Percentiles rank a stretch among this genome's conserved stretches.
phyloP scores from a whole-genome alignment of 2,797 vertebrate species.

The Megalops cyprinoides region DNA sequence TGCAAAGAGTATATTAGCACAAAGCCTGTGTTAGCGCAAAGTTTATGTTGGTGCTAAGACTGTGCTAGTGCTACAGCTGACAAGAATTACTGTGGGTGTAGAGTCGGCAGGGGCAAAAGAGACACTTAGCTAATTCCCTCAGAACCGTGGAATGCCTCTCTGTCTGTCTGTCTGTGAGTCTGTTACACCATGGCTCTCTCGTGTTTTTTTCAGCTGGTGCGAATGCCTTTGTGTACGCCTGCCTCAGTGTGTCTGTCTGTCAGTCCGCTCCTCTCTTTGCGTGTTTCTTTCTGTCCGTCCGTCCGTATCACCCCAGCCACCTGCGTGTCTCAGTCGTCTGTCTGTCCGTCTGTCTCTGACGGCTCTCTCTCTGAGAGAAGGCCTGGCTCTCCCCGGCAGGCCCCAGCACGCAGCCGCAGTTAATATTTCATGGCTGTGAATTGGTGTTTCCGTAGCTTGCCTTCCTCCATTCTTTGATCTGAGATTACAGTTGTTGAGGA shows the following conservation, averaged over 20 bases:
- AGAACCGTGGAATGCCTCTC: not conserved
- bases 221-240: not conserved
- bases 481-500: slow-evolving; percentile 11
- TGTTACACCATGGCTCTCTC: no score
- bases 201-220: no score
- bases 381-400: no score
- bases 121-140: not conserved
- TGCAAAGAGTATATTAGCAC: no score
- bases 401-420: not conserved
- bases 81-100: no score
- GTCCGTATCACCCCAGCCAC: not conserved
- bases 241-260: not conserved
- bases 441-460: slow-evolving; percentile 11
- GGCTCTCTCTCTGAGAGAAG: no score
- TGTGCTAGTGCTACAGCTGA: no score
- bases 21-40: no score
- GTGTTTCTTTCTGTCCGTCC: not conserved
- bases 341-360: not conserved
- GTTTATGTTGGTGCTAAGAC: no score
- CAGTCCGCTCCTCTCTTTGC: not conserved
- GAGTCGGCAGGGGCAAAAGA: not conserved
- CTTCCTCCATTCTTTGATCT: not conserved
- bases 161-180: not conserved
- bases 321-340: no score
- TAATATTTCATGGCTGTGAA: slow-evolving; percentile 6